Evolutionary conservation across 2,888 invertebrate species (phyloP).

Genomic region (Mellilla xanthometata): DNA sequence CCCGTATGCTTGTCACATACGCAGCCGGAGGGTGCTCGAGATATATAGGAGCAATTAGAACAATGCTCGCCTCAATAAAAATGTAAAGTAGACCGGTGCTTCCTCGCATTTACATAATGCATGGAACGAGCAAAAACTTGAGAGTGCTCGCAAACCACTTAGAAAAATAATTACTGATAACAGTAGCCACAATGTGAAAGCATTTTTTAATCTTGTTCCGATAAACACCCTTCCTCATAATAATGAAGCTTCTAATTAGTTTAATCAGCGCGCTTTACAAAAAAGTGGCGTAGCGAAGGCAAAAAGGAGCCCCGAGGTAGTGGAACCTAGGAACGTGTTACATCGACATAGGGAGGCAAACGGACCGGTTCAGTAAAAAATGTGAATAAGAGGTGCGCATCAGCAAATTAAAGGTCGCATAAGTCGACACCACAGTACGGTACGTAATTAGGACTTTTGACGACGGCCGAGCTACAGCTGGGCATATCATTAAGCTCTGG

Average conservation of each 20-base stretch:
- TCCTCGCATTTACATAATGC: conserved; percentile 35
- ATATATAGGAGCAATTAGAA: conserved; percentile 50
- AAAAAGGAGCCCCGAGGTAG: conserved; percentile 60
- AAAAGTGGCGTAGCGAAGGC: conserved; percentile 43
- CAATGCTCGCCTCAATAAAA: conserved; percentile 51
- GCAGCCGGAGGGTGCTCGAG: conserved; percentile 38
- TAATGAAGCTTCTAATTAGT: conserved; percentile 65
- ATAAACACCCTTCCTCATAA: conserved; percentile 49
- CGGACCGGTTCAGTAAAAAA: conserved; percentile 66
- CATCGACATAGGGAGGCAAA: conserved; percentile 69
- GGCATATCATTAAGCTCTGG: conserved; percentile 46
- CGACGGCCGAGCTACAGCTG: conserved; percentile 36
- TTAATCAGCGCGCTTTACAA: conserved; percentile 48
- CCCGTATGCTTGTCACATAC: conserved; percentile 36
- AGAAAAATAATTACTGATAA: conserved; percentile 36
- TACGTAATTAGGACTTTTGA: conserved; percentile 60
- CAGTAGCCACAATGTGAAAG: conserved; percentile 31
- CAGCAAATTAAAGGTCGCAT: conserved; percentile 67
- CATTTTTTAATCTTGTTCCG: conserved; percentile 36
- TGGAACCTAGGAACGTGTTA: conserved; percentile 60
- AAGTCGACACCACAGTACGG: conserved; percentile 51
- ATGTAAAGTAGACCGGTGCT: conserved; percentile 50
- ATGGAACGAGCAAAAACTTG: conserved; percentile 37
- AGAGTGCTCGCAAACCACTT: conserved; percentile 34
- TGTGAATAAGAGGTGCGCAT: conserved; percentile 37